A percentile compares a stretch with the other conserved stretches of the same genome.
These are phyloP conservation scores for Picathartes gymnocephalus DNA, from an alignment of 2,113 vertebrate genomes.

Conservation along the genomic window DNA sequence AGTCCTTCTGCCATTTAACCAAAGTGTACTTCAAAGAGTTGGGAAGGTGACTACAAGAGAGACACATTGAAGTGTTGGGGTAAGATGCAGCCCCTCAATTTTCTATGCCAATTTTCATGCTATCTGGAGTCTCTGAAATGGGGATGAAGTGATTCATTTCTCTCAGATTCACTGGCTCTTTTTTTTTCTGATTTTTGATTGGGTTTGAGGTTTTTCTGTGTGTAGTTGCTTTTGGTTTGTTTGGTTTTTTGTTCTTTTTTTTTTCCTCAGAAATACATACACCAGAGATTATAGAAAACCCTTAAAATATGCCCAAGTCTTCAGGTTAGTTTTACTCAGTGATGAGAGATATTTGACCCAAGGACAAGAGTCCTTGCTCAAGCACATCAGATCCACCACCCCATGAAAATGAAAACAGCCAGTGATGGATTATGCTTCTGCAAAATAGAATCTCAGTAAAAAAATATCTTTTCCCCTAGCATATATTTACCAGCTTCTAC, in stretches of 20 bases:
- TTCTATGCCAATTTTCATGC: not conserved
- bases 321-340: not conserved
- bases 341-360: not conserved
- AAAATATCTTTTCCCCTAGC: not conserved
- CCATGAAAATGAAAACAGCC: not conserved
- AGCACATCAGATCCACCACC: not conserved
- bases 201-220: not conserved
- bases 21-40: not conserved
- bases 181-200: not conserved
- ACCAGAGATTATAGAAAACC: not conserved
- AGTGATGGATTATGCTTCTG: not conserved
- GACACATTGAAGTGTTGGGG: not conserved
- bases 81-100: not conserved
- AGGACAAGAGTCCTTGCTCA: not conserved
- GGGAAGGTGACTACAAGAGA: not conserved
- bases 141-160: not conserved
- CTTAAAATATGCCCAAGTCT: not conserved
- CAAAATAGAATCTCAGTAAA: not conserved
- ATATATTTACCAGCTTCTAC: not conserved
- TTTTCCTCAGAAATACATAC: not conserved
- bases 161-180: not conserved
- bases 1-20: not conserved
- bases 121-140: not conserved
- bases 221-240: not conserved
- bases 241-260: not conserved